These are phyloP conservation scores for Branchinecta sandiegonensis DNA, from an alignment of 2,888 invertebrate genomes.

Conservation along the genomic window DNA sequence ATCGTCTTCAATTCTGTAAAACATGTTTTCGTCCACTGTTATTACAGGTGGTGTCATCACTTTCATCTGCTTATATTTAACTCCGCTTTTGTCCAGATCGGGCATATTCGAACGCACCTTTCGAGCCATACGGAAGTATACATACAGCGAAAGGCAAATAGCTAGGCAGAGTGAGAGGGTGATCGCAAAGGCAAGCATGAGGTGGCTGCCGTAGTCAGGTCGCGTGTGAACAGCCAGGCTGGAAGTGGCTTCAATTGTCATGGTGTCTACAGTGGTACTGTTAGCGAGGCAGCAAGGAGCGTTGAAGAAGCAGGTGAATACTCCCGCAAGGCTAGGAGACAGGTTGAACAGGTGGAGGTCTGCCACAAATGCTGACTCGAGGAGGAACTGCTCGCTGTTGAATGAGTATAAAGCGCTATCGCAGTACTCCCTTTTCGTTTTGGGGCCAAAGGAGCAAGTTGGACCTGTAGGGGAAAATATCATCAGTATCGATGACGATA, in stretches of 20 bases:
- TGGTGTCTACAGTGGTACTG: not conserved
- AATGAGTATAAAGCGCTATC: too few relatives aligned
- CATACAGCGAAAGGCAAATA: not conserved
- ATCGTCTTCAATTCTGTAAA: not conserved
- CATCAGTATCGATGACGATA: too few relatives aligned
- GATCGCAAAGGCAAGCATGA: not conserved
- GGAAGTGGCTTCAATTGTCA: not conserved
- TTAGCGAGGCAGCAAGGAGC: not conserved
- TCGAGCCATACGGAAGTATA: not conserved
- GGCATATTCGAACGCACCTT: not conserved
- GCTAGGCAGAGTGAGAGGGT: not conserved
- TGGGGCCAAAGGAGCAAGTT: too few relatives aligned
- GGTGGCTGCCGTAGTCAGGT: not conserved
- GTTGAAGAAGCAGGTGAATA: not conserved
- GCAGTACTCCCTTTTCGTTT: too few relatives aligned
- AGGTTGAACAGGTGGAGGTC: not conserved
- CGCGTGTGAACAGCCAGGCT: not conserved
- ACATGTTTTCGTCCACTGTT: not conserved
- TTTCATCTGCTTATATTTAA: constrained; percentile 5
- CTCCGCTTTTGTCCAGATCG: not conserved
- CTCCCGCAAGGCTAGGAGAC: not conserved
- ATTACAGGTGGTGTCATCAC: not conserved
- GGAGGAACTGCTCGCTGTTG: not conserved
- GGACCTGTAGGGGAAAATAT: too few relatives aligned
- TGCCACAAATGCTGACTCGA: not conserved